Evolutionary conservation across 2,113 vertebrate genomes (phyloP), one percentile per base, ranked within the genome.

Genomic region (Copsychus sechellarum): DNA sequence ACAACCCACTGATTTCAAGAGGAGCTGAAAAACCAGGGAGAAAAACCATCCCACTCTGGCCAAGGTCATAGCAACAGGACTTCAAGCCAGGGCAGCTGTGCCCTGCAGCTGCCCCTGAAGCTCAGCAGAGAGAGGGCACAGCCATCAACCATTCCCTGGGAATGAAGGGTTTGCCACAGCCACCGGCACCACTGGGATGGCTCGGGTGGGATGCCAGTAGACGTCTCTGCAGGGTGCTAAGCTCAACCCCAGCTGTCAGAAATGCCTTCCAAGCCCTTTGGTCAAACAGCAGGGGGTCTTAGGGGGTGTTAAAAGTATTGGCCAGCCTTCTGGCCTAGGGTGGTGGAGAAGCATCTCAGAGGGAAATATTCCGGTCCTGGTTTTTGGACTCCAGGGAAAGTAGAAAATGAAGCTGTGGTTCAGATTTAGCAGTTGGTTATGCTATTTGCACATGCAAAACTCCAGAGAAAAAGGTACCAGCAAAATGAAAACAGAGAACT

Each of bases 151-250:
- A 5, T 23, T 25, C 15, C 8, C 8, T 4, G 0, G 25, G 40
- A 93, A 22, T 9, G 36, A 28, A 38, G 72, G 14, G 22, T 28
- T 78, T 70, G n/a, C 25, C 2, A 0, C 29, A 73, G 42, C 6
- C 51, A 25, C 54, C 0, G 0, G 21, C 42, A 22, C 34, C 0
- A 0, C 60, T 54, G 50, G 51, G 8, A 23, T 70, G 72, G 20
- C 0, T 0, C 0, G 0, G 36, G 26, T 23, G 16, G 54, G 42
- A 76, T 72, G 43, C 56, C 61, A 53, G 33, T 2, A 79, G 70
- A 69, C 0, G 0, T 90, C 65, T 54, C 87, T 81, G 53, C 48
- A 69, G 70, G 65, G 34, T 31, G 33, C 51, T 54, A 25, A 74
- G 12, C 34, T 78, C 86, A 83, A 48, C 12, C 76, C 26, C 53